Evolutionary conservation across 2,888 invertebrate genomes (phyloP).

Genomic region (Nasonia oneida): DNA sequence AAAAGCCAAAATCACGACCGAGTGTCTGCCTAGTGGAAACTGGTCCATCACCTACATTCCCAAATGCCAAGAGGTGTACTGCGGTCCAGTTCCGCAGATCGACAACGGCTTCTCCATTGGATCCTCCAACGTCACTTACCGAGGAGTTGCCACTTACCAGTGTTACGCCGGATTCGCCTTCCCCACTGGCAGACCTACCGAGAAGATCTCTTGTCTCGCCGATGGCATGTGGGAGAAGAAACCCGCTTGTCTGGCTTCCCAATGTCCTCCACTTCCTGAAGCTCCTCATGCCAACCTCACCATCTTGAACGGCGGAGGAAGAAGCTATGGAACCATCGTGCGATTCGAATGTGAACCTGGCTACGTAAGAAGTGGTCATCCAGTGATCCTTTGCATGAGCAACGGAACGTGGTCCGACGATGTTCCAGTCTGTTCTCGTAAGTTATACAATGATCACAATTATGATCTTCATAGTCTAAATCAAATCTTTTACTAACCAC

Average conservation of each 20-base stretch:
- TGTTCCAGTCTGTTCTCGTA: slow-evolving; percentile 91
- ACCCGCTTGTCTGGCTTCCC: slow-evolving; percentile 95
- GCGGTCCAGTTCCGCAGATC: slow-evolving; percentile 98
- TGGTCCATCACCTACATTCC: slow-evolving; percentile 96
- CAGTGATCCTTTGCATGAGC: slow-evolving; percentile 95
- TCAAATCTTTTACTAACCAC: neutral
- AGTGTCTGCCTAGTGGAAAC: slow-evolving; percentile 93
- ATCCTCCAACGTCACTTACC: slow-evolving; percentile 96
- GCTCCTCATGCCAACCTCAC: slow-evolving; percentile 93
- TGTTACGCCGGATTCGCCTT: slow-evolving; percentile 98
- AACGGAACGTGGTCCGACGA: slow-evolving; percentile 97
- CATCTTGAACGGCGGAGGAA: slow-evolving; percentile 92
- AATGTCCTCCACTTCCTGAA: slow-evolving; percentile 92
- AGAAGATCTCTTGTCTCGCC: slow-evolving; percentile 92
- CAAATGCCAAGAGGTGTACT: slow-evolving; percentile 97
- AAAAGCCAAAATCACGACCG: slow-evolving; percentile 89
- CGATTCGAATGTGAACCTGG: slow-evolving; percentile 96
- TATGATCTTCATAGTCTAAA: slow-evolving; percentile 9
- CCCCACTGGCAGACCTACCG: slow-evolving; percentile 91
- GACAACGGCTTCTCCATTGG: slow-evolving; percentile 98
- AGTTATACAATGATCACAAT: slow-evolving; percentile 69
- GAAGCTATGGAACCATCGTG: slow-evolving; percentile 96
- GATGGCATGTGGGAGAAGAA: slow-evolving; percentile 96
- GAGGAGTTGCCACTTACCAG: slow-evolving; percentile 95
- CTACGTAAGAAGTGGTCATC: slow-evolving; percentile 92